These are phyloP conservation scores for Ellobium chinense DNA, from an alignment of 2,888 invertebrate genomes.

Conservation along the genomic window DNA sequence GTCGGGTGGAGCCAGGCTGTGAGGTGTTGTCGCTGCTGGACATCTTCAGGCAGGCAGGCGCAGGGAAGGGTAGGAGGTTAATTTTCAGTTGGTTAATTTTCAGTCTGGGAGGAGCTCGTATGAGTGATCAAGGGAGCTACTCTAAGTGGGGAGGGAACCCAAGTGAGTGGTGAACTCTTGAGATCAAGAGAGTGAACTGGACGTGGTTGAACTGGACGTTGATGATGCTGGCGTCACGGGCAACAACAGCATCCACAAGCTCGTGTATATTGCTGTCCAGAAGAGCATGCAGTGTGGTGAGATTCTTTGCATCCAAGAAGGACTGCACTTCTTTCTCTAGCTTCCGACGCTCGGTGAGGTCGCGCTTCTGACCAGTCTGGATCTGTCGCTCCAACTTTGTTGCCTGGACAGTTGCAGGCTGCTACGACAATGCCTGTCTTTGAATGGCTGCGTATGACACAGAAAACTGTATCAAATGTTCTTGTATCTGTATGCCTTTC, in stretches of 20 bases:
- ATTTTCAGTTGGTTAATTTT: no score
- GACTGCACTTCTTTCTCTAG: neutral
- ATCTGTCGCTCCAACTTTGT: neutral
- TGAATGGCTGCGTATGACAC: neutral
- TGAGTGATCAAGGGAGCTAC: no score
- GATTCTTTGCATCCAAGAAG: neutral
- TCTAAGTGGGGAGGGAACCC: no score
- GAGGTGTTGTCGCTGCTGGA: no score
- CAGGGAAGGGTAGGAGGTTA: no score
- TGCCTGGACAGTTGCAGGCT: neutral
- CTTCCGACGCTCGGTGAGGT: neutral
- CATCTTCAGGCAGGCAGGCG: no score
- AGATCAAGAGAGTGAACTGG: no score
- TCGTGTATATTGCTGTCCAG: neutral
- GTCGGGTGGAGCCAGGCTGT: no score
- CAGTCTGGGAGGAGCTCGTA: no score
- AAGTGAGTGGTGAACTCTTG: no score
- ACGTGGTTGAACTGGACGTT: neutral
- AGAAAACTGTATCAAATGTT: neutral
- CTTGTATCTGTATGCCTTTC: neutral
- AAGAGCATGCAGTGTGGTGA: neutral
- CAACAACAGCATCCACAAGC: neutral
- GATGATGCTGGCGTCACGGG: neutral
- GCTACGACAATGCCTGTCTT: neutral
- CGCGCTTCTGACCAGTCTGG: neutral